Conservation (phyloP, 1,140 invertebrate genomes). For the Aporrectodea caliginosa region DNA sequence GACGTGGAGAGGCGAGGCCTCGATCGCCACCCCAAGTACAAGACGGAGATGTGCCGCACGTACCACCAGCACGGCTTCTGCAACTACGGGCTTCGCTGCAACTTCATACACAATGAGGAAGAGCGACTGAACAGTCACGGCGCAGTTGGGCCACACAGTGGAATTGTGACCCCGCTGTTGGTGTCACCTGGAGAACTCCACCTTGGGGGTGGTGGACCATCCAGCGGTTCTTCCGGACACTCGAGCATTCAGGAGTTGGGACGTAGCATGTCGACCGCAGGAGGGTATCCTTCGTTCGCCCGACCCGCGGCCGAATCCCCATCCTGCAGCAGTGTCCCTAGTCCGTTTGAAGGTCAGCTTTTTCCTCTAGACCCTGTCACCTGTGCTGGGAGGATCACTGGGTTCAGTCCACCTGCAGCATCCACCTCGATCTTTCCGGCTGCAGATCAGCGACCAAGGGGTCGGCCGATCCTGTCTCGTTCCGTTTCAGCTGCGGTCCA, state of each 20-base stretch:
- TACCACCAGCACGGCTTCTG: slow-evolving; percentile 92
- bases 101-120: slow-evolving; percentile 87
- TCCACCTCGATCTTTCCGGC: no score
- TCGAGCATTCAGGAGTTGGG: not conserved
- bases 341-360: no score
- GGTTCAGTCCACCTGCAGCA: no score
- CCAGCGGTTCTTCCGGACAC: not conserved
- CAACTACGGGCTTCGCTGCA: slow-evolving; percentile 94
- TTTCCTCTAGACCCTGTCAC: no score
- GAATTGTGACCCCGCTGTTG: not conserved
- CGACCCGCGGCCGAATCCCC: no score
- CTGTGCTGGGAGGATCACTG: no score
- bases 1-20: slow-evolving; percentile 82
- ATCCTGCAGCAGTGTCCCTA: no score
- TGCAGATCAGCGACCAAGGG: not conserved
- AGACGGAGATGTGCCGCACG: slow-evolving; percentile 89
- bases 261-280: not conserved
- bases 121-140: no score
- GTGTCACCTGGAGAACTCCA: not conserved
- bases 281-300: no score
- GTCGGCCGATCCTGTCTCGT: slow-evolving; percentile 19
- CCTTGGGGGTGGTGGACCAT: not conserved
- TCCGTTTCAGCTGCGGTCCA: slow-evolving; percentile 11
- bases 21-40: slow-evolving; percentile 96
- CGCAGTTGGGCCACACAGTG: no score